These are phyloP conservation scores for Semaprochilodus insignis DNA, from an alignment of 2,797 vertebrate species.

Conservation along the genomic window DNA sequence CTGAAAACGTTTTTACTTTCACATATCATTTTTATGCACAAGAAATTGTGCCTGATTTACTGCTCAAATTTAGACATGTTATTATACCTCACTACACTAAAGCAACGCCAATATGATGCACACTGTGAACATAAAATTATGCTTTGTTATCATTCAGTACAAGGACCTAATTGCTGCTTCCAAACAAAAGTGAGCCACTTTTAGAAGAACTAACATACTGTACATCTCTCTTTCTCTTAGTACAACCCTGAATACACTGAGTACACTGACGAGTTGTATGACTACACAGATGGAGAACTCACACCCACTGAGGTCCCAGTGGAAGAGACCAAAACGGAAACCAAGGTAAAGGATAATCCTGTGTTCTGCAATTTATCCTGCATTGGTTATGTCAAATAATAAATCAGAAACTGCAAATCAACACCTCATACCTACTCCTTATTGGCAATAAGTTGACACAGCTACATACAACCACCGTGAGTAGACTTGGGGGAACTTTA, in stretches of 20 bases:
- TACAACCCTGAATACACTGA: slow-evolving; percentile 89
- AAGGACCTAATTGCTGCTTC: not conserved
- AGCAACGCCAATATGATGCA: not conserved
- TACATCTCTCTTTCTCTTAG: slow-evolving; percentile 78
- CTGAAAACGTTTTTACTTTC: no score
- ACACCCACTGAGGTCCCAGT: slow-evolving; percentile 83
- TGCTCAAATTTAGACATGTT: not conserved
- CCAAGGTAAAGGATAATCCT: slow-evolving; percentile 83
- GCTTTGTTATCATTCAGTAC: not conserved
- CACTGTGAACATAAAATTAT: not conserved
- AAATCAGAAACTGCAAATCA: not conserved
- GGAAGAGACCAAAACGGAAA: slow-evolving; percentile 81
- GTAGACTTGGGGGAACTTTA: no score
- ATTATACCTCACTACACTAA: not conserved
- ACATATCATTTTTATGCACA: not conserved
- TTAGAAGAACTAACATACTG: slow-evolving; percentile 63
- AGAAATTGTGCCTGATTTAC: not conserved
- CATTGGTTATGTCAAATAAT: not conserved
- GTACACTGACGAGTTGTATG: slow-evolving; percentile 85
- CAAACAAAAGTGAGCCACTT: not conserved
- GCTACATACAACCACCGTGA: no score
- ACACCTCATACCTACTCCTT: no score
- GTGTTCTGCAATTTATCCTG: slow-evolving; percentile 20
- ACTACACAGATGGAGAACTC: slow-evolving; percentile 88
- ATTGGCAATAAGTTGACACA: no score